Percentiles rank a stretch among this genome's conserved stretches.
Evolutionary conservation across 2,797 vertebrate species (phyloP).

Genomic region (Simalia tracyae): DNA sequence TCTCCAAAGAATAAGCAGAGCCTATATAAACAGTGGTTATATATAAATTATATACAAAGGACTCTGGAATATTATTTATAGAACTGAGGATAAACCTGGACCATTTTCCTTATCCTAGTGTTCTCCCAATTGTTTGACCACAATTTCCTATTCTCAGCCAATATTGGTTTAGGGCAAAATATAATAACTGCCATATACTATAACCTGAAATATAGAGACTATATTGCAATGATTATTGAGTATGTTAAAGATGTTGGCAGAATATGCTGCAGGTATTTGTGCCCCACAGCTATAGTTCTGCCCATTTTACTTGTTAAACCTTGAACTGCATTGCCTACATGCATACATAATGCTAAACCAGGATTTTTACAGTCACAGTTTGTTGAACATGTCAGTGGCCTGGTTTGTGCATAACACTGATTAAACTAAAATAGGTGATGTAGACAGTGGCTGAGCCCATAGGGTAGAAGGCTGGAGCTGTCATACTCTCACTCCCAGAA

Average conservation of each 20-base stretch:
- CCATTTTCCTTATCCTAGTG: background rate
- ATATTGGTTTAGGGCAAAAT: background rate
- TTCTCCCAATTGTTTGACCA: background rate
- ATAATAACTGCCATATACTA: background rate
- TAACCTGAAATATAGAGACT: background rate
- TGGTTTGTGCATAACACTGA: background rate
- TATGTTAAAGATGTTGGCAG: background rate
- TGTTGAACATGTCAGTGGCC: background rate
- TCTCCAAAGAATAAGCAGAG: background rate
- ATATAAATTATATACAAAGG: accelerated
- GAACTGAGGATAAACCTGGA: background rate
- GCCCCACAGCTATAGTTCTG: background rate
- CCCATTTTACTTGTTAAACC: background rate
- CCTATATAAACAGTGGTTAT: background rate
- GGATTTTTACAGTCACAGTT: background rate
- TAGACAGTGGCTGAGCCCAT: background rate
- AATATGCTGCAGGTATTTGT: background rate
- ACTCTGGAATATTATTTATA: accelerated
- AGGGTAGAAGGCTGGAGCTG: background rate
- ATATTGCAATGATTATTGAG: accelerated
- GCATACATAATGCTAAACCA: background rate
- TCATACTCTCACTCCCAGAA: background rate
- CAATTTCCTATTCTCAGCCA: background rate
- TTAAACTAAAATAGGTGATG: background rate
- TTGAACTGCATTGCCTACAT: background rate